Evolutionary conservation across 2,113 vertebrate genomes (phyloP).

Genomic region (Danio rerio): DNA sequence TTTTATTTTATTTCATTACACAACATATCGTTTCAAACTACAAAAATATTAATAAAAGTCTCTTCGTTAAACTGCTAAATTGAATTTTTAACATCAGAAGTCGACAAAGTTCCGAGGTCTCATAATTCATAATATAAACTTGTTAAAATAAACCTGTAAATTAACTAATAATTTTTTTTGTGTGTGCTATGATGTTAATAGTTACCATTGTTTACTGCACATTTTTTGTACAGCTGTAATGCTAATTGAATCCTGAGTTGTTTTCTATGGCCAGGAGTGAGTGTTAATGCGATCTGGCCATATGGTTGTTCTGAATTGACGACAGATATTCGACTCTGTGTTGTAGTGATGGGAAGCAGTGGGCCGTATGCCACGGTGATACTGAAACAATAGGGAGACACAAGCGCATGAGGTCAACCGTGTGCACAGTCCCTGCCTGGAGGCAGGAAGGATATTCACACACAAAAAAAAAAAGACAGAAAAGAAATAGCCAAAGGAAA

Average conservation of each 20-base stretch:
- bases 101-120: too few relatives aligned
- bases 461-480: slow-evolving; percentile 27
- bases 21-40: too few relatives aligned
- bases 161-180: too few relatives aligned
- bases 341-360: slow-evolving; percentile 37
- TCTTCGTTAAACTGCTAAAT: too few relatives aligned
- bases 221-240: background rate
- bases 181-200: too few relatives aligned
- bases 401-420: slow-evolving; percentile 61
- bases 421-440: slow-evolving; percentile 61
- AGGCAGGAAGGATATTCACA: slow-evolving; percentile 59
- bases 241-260: slow-evolving; percentile 8
- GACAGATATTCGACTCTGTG: slow-evolving; percentile 36
- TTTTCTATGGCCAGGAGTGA: background rate
- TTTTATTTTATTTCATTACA: too few relatives aligned
- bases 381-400: slow-evolving; percentile 48
- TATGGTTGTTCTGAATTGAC: slow-evolving; percentile 34
- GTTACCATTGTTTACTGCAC: background rate
- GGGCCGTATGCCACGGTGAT: slow-evolving; percentile 40
- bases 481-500: slow-evolving; percentile 46
- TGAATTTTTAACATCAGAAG: too few relatives aligned
- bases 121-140: too few relatives aligned
- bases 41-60: too few relatives aligned
- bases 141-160: too few relatives aligned
- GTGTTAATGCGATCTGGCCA: slow-evolving; percentile 32